Conservation (phyloP, 2,113 vertebrate genomes). For the Mionectes macconnelli region DNA sequence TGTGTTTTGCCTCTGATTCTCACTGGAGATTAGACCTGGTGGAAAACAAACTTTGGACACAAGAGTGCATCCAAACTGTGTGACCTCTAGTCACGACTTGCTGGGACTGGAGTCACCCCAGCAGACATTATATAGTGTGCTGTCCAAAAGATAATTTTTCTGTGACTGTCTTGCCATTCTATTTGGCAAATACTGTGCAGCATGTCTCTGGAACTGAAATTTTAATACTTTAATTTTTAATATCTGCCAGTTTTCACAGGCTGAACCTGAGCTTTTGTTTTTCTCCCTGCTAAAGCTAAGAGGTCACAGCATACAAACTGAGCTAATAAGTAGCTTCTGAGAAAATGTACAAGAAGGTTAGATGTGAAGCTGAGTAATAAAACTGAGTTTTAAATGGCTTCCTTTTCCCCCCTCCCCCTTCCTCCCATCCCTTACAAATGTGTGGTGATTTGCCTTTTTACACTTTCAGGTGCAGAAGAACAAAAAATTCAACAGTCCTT, state of each 20-base stretch:
- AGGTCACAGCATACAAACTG: background rate
- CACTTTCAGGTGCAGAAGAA: background rate
- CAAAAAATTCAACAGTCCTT: background rate
- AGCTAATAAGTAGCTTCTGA: background rate
- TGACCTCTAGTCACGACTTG: background rate
- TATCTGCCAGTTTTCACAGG: background rate
- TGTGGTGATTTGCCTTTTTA: background rate
- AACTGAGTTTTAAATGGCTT: background rate
- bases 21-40: background rate
- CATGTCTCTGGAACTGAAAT: background rate
- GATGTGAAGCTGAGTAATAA: background rate
- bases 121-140: background rate
- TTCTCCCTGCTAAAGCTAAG: background rate
- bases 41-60: background rate
- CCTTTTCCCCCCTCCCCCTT: background rate
- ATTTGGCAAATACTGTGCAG: background rate
- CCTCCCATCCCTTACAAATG: background rate
- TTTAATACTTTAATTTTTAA: background rate
- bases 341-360: background rate
- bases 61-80: background rate
- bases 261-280: background rate
- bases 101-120: background rate
- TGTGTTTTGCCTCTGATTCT: background rate
- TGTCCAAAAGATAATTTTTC: background rate
- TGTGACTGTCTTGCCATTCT: background rate